phyloP scores from a whole-genome alignment of 2,113 vertebrate species.

The Oplegnathus fasciatus region DNA sequence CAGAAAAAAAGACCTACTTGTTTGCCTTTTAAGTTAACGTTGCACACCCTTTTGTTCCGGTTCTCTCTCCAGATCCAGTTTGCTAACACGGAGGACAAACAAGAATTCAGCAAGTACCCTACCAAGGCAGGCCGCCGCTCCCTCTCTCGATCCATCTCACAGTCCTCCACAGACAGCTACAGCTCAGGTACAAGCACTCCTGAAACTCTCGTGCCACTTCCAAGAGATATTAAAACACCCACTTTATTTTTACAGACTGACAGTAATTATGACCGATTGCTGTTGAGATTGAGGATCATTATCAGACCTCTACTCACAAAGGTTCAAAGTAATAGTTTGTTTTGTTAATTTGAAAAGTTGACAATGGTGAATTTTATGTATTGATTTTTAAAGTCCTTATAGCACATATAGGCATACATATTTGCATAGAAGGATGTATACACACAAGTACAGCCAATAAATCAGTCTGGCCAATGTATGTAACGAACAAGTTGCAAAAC shows the following conservation, averaged over 20 bases:
- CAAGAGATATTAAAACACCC: background rate
- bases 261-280: background rate
- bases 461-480: background rate
- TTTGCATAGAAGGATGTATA: background rate
- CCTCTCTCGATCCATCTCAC: conserved; percentile 96
- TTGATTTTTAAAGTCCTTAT: background rate
- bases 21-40: background rate
- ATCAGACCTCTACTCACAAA: background rate
- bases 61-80: conserved; percentile 93
- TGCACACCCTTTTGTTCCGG: background rate
- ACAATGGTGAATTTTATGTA: background rate
- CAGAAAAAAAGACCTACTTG: background rate
- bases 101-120: conserved; percentile 97
- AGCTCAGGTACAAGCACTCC: conserved; percentile 90
- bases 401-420: background rate
- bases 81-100: conserved; percentile 94
- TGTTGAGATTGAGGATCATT: background rate
- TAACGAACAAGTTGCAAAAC: background rate
- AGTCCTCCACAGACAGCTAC: conserved; percentile 99
- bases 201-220: background rate
- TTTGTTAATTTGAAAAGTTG: background rate
- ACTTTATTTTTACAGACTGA: too few species aligned
- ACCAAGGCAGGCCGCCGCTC: conserved; percentile 97
- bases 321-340: background rate
- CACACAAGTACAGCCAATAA: background rate